Percentiles rank a stretch among this genome's conserved stretches.
Evolutionary conservation across 1,140 invertebrate species (phyloP).

Genomic region (Drosophila mojavensis): DNA sequence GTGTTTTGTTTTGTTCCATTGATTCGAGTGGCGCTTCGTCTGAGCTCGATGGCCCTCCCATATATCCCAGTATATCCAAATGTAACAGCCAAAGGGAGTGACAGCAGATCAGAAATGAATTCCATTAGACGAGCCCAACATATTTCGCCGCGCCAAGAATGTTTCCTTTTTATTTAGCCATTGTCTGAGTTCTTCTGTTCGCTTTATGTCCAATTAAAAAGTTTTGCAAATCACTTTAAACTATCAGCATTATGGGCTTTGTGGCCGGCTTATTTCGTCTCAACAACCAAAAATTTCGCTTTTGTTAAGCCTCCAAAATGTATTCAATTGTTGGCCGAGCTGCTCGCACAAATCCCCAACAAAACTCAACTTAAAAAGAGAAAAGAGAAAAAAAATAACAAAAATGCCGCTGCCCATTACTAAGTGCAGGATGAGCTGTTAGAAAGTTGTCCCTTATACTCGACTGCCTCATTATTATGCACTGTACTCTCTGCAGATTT

Average conservation of each 20-base stretch:
- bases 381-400: background rate
- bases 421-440: constrained; percentile 32
- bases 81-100: background rate
- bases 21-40: constrained; percentile 37
- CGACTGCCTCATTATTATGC: background rate
- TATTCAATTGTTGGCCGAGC: constrained; percentile 44
- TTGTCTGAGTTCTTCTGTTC: background rate
- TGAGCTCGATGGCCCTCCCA: background rate
- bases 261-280: constrained; percentile 30
- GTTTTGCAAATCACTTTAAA: constrained; percentile 60
- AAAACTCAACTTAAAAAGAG: constrained; percentile 5
- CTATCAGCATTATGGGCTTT: constrained; percentile 42
- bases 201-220: constrained; percentile 59
- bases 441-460: constrained; percentile 24
- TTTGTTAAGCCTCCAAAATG: constrained; percentile 55
- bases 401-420: constrained; percentile 21
- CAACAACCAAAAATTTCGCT: constrained; percentile 47
- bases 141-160: background rate
- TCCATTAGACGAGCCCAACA: background rate
- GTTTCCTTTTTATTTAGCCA: background rate
- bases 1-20: constrained; percentile 51
- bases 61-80: background rate
- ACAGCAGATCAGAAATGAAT: too few species aligned
- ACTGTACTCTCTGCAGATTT: background rate
- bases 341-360: constrained; percentile 24